Evolutionary conservation across 2,113 vertebrate genomes (phyloP).

Genomic region (Colinus virginianus): DNA sequence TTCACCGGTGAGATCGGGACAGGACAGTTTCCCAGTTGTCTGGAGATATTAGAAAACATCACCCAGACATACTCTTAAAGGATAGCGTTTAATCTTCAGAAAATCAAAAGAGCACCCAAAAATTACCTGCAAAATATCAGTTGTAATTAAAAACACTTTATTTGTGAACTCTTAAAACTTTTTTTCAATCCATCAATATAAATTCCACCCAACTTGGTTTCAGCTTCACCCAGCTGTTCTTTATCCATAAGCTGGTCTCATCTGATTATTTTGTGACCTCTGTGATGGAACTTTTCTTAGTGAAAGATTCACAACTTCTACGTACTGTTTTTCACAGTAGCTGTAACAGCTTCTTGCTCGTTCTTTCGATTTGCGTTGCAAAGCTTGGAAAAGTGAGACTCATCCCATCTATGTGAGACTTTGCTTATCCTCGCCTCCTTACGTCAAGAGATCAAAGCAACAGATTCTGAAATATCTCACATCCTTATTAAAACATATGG

Average conservation of each 20-base stretch:
- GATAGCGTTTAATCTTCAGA: not conserved
- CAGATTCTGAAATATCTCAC: not conserved
- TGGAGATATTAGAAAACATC: not conserved
- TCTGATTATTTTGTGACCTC: not conserved
- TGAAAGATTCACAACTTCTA: not conserved
- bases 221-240: not conserved
- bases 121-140: not conserved
- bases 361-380: not conserved
- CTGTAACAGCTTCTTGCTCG: conserved; percentile 1
- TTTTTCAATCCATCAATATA: not conserved
- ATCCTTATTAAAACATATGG: not conserved
- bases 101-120: not conserved
- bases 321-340: not conserved
- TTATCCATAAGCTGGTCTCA: not conserved
- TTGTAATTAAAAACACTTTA: not conserved
- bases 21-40: not conserved
- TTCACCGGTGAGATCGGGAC: not conserved
- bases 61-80: not conserved
- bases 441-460: not conserved
- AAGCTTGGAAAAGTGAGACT: conserved; percentile 25
- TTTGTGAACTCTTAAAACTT: not conserved
- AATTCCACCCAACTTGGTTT: not conserved
- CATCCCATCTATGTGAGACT: not conserved
- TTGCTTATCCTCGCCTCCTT: not conserved
- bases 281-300: not conserved